Conservation (phyloP, 2,888 invertebrate species). For the Thera britannica region DNA sequence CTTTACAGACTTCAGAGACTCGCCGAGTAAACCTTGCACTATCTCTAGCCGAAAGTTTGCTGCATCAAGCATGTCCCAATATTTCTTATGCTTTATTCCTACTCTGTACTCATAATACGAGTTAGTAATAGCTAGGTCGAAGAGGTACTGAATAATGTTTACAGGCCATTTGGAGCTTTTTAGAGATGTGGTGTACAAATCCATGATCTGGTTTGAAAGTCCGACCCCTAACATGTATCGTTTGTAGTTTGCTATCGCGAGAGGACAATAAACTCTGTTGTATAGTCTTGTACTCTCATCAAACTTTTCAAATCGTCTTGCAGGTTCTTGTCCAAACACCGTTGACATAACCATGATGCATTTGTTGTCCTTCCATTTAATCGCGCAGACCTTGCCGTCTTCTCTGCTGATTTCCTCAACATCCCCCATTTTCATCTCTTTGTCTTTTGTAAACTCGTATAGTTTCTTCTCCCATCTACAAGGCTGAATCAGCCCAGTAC, state of each 20-base stretch:
- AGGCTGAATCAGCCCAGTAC: constrained; percentile 25
- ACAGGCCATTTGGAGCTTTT: constrained; percentile 53
- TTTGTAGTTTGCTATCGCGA: constrained; percentile 44
- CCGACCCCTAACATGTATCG: constrained; percentile 49
- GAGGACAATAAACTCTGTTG: constrained; percentile 44
- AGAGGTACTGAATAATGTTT: constrained; percentile 45
- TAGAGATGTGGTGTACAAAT: constrained; percentile 46
- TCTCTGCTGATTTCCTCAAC: constrained; percentile 41
- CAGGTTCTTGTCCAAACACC: constrained; percentile 45
- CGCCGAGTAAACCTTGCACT: constrained; percentile 33
- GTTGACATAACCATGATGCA: constrained; percentile 47
- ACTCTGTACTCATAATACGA: constrained; percentile 30
- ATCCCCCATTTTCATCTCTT: constrained; percentile 38
- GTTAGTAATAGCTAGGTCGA: constrained; percentile 31
- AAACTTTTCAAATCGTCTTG: constrained; percentile 15
- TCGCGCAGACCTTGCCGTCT: constrained; percentile 42
- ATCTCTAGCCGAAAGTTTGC: constrained; percentile 38
- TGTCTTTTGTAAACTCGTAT: constrained; percentile 37
- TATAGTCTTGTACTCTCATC: constrained; percentile 24
- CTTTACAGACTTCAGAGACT: not conserved
- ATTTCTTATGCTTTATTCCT: constrained; percentile 24
- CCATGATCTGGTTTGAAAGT: constrained; percentile 46
- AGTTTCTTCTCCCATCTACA: constrained; percentile 21
- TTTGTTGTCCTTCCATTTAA: constrained; percentile 53
- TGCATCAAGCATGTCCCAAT: constrained; percentile 37